phyloP scores from a whole-genome alignment of 2,888 invertebrate genomes.

The Sesamia inferens region DNA sequence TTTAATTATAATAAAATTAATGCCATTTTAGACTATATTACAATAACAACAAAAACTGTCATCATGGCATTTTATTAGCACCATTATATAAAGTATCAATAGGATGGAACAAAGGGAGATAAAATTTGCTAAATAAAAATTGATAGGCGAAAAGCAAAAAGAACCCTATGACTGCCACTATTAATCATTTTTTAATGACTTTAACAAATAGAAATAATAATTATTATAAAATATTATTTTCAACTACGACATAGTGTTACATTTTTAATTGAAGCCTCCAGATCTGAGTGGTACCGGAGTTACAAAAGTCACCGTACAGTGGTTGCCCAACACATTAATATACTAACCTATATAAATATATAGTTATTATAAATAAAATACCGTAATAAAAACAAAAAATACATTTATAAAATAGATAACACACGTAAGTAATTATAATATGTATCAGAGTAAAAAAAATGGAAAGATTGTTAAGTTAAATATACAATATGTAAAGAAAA shows the following conservation, averaged over 20 bases:
- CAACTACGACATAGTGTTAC: not conserved
- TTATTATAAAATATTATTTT: not conserved
- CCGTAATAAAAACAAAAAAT: not conserved
- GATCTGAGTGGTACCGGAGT: not conserved
- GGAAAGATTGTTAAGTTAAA: not conserved
- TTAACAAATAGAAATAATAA: not conserved
- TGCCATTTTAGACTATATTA: slow-evolving; percentile 30
- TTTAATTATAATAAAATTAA: slow-evolving; percentile 10
- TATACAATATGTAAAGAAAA: not conserved
- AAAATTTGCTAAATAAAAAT: not conserved
- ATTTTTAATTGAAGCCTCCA: not conserved
- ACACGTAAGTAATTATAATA: not conserved
- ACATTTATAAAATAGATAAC: not conserved
- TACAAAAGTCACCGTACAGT: not conserved
- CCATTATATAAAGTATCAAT: slow-evolving; percentile 30
- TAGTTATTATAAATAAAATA: not conserved
- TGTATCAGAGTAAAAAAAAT: not conserved
- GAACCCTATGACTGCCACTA: slow-evolving; percentile 14
- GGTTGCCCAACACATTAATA: not conserved
- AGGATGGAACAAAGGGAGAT: not conserved
- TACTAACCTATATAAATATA: not conserved
- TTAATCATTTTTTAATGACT: not conserved
- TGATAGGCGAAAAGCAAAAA: not conserved
- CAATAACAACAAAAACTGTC: not conserved
- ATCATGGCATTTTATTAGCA: slow-evolving; percentile 35